Evolutionary conservation across 2,797 vertebrate species (phyloP), one percentile per base, ranked within the genome.

Genomic region (Coregonus suidteri): DNA sequence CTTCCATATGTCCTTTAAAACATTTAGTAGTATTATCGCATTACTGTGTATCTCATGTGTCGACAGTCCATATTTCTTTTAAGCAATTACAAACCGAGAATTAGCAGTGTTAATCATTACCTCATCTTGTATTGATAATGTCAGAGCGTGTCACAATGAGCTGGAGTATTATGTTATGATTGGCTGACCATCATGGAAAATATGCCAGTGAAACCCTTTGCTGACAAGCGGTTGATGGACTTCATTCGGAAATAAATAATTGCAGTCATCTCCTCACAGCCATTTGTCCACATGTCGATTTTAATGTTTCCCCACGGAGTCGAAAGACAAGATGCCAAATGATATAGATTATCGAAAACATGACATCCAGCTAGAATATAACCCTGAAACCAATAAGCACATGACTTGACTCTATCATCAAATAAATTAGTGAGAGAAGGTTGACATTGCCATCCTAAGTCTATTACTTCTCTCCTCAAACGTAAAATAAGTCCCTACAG

Each of bases 311-410:
- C 86, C 88, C n/a, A 82, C 79, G 81, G 87, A 86, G 85, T 82
- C 80, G 52, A 88, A 88, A 86, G 81, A 87, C 84, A 84, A 68
- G 85, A 81, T 76, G 74, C 83, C 80, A 86, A 86, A 88, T 88
- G 79, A 83, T 74, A 83, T 75, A 41, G 75, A 79, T 84, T 79
- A 81, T 86, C 31, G 15, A 81, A 62, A 84, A 77, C 71, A 73
- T 25, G 76, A 78, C 79, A 70, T 76, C 83, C 75, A 6, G 84
- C 84, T 84, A 85, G 81, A 77, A 82, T 15, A 7, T 15, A n/a
- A 37, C 35, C 81, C 20, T 81, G 84, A 84, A 35, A 79, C 82
- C 66, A 83, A 59, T 5, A 56, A 37, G 37, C 51, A 5, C 0
- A 34, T 53, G 75, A 71, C 52, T 78, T 84, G 69, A 82, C 13